phyloP scores from a whole-genome alignment of 2,113 vertebrate species.

The Triplophysa rosa region DNA sequence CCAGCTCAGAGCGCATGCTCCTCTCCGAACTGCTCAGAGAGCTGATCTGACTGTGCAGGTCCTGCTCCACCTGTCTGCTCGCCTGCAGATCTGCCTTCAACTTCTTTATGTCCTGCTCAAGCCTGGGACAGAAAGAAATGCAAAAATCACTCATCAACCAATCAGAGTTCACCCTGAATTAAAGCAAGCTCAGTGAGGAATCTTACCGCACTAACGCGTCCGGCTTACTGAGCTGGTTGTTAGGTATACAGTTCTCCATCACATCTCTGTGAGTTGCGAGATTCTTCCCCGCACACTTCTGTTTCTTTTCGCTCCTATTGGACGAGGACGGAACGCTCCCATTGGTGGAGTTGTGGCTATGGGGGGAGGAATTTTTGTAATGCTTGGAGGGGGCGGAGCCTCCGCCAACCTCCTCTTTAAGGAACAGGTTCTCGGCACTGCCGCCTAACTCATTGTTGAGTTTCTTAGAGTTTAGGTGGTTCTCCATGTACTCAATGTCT shows the following conservation, averaged over 20 bases:
- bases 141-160: background rate
- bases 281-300: constrained; percentile 88
- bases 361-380: constrained; percentile 92
- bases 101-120: constrained; percentile 99
- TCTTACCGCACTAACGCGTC: constrained; percentile 92
- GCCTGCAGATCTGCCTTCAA: constrained; percentile 97
- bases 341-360: constrained; percentile 89
- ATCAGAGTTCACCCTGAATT: no score
- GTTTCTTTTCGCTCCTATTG: constrained; percentile 93
- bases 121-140: constrained; percentile 65
- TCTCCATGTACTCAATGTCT: constrained; percentile 99
- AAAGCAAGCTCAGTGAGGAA: no score
- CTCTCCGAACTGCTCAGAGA: constrained; percentile 88
- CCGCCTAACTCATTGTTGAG: constrained; percentile 95
- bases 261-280: constrained; percentile 85
- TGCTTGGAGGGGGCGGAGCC: constrained; percentile 86
- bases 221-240: constrained; percentile 97
- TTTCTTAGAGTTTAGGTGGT: constrained; percentile 98
- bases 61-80: constrained; percentile 95
- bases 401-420: constrained; percentile 89
- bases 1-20: constrained; percentile 88
- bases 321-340: constrained; percentile 86
- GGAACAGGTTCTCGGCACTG: constrained; percentile 90
- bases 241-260: constrained; percentile 96
- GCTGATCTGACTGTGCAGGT: constrained; percentile 93